Percentiles rank a stretch among this genome's conserved stretches.
These are phyloP conservation scores for Drosophila hamatofila DNA, from an alignment of 2,888 invertebrate species.

Conservation along the genomic window DNA sequence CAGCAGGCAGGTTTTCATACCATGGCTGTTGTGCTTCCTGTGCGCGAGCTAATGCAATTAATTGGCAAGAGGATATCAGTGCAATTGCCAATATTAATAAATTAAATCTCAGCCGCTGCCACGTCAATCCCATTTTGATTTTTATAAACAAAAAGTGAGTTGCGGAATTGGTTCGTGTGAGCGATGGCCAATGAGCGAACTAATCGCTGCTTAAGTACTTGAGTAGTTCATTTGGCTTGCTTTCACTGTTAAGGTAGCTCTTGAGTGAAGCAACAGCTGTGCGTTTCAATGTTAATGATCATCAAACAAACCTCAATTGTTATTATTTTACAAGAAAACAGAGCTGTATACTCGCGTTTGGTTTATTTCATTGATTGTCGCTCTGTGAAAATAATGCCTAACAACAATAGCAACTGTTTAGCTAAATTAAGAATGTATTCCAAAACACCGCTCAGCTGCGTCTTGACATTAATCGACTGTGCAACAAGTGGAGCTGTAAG, in stretches of 20 bases:
- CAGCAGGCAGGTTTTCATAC: constrained; percentile 95
- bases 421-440: background rate
- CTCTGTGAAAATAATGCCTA: background rate
- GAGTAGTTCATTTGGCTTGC: constrained; percentile 12
- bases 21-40: constrained; percentile 89
- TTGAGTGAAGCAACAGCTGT: constrained; percentile 6
- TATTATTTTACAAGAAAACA: background rate
- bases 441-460: constrained; percentile 1
- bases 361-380: background rate
- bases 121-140: constrained; percentile 82
- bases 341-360: background rate
- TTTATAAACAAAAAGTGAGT: constrained; percentile 60
- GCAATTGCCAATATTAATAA: constrained; percentile 45
- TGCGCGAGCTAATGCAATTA: constrained; percentile 57
- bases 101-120: constrained; percentile 76
- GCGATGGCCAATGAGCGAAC: constrained; percentile 18
- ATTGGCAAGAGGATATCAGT: constrained; percentile 47
- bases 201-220: constrained; percentile 7
- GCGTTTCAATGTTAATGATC: background rate
- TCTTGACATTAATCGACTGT: background rate
- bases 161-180: constrained; percentile 27
- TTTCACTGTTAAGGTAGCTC: constrained; percentile 14
- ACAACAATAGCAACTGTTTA: background rate
- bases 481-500: constrained; percentile 23
- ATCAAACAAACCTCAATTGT: background rate